These are phyloP conservation scores for Zygogramma bicolorata DNA, from an alignment of 2,888 invertebrate species.

Conservation along the genomic window DNA sequence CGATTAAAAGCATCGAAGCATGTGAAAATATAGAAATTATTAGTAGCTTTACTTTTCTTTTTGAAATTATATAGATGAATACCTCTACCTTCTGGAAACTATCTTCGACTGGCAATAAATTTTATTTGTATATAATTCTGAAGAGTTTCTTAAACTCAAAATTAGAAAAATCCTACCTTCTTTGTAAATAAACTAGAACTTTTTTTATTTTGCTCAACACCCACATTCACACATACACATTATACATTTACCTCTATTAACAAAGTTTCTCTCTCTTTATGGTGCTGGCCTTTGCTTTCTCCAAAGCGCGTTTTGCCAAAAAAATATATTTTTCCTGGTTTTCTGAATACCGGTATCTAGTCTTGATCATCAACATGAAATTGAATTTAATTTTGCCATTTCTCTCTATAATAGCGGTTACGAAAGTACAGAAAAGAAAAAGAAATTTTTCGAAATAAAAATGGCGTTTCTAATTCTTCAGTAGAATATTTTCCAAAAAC, in stretches of 20 bases:
- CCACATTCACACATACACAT: slow-evolving; percentile 17
- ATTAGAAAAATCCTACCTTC: slow-evolving; percentile 17
- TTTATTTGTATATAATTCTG: slow-evolving; percentile 24
- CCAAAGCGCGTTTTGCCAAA: too few species aligned
- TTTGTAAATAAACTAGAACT: slow-evolving; percentile 40
- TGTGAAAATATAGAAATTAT: slow-evolving; percentile 31
- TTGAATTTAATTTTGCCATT: too few species aligned
- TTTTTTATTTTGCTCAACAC: slow-evolving; percentile 45
- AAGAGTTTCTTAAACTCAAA: not conserved
- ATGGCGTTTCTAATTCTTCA: too few species aligned
- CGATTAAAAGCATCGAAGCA: slow-evolving; percentile 32
- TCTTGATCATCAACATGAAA: too few species aligned
- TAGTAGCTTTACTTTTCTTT: slow-evolving; percentile 28
- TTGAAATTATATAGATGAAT: slow-evolving; percentile 5
- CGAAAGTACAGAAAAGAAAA: too few species aligned
- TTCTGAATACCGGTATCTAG: too few species aligned
- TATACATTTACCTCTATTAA: slow-evolving; percentile 14
- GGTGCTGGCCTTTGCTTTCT: too few species aligned
- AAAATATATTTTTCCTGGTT: too few species aligned
- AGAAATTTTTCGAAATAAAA: too few species aligned
- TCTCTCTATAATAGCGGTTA: too few species aligned
- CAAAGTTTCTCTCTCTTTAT: too few species aligned
- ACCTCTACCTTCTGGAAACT: slow-evolving; percentile 18
- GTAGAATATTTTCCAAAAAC: too few species aligned
- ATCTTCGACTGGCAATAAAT: slow-evolving; percentile 11